Base-by-base conservation (phyloP, 1,140 invertebrate species). In the Hormaphis cornu region DNA sequence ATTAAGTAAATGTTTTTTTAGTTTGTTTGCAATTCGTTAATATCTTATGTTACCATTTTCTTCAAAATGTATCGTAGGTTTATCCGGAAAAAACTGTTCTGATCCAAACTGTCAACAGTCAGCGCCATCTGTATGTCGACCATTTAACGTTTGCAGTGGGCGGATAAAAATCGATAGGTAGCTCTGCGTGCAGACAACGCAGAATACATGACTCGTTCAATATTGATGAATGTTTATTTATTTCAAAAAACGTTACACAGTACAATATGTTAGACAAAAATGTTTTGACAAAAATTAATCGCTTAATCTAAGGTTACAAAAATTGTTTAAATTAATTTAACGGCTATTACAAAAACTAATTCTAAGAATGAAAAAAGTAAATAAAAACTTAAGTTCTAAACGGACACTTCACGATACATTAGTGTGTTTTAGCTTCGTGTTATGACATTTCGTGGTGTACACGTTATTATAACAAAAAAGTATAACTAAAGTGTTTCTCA, bases 91-190 rank as follows among this genome's bases (percentile, higher is more conserved):
- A n/a, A n/a, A n/a, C n/a, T n/a, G n/a, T n/a, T n/a, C n/a, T n/a
- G n/a, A n/a, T n/a, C n/a, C n/a, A n/a, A n/a, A n/a, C n/a, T n/a
- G n/a, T 58, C 20, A 26, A 40, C 54, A 24, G 5, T 7, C 40
- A 4, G 54, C 35, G 54, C 54, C 6, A 58, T 58, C 54, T 58
- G 54, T 40, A 40, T n/a, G 33, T 6, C 8, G 1, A 7, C 1
- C 1, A 24, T 9, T 1, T 1, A 22, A 1, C 9, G 7, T 10
- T 40, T 24, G 10, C 33, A 0, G 6, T 3, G 12, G 10, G n/a
- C 14, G 7, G 35, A 24, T 26, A 40, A 58, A 37, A 58, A 40
- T 40, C 54, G 26, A 58, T 58, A 58, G 54, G 54, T 40, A 58
- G 54, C 54, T 40, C 54, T 58, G 54, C 22, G 22, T 9, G 12